Conservation (phyloP, 2,113 vertebrate species). For the Crotalus horridus region DNA sequence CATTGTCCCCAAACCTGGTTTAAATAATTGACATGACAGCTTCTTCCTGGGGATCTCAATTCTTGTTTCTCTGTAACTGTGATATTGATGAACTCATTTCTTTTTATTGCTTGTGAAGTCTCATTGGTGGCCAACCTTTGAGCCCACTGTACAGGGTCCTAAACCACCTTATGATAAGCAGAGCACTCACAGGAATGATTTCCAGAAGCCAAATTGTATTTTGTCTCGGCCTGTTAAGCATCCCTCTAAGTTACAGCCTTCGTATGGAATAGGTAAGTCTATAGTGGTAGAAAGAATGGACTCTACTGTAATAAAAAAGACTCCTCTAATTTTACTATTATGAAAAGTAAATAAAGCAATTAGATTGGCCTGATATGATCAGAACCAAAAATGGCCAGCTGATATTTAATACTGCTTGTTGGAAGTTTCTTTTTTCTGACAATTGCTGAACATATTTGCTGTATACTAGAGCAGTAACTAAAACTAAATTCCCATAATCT, state of each 20-base stretch:
- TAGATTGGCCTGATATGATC: not conserved
- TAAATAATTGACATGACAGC: not conserved
- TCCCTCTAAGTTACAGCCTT: slow-evolving; percentile 42
- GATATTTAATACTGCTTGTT: not conserved
- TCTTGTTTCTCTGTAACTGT: not conserved
- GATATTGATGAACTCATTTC: not conserved
- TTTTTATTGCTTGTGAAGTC: slow-evolving; percentile 47
- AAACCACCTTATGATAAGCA: slow-evolving; percentile 53
- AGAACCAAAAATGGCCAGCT: not conserved
- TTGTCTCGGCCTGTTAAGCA: slow-evolving; percentile 40
- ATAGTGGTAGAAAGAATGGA: not conserved
- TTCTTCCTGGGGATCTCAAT: not conserved
- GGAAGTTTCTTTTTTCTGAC: not conserved
- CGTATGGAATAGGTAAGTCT: slow-evolving; percentile 63
- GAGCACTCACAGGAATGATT: slow-evolving; percentile 62
- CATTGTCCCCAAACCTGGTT: not conserved
- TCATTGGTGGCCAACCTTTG: slow-evolving; percentile 55
- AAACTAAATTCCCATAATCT: not conserved
- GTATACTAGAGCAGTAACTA: not conserved
- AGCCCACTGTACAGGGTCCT: not conserved
- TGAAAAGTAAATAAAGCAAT: not conserved
- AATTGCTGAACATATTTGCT: not conserved
- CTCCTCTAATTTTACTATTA: not conserved
- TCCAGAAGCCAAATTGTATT: slow-evolving; percentile 39
- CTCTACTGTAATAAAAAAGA: not conserved